Percentiles rank a stretch among this genome's conserved stretches.
Conservation (phyloP, 2,797 vertebrate species). For the Peromyscus eremicus region DNA sequence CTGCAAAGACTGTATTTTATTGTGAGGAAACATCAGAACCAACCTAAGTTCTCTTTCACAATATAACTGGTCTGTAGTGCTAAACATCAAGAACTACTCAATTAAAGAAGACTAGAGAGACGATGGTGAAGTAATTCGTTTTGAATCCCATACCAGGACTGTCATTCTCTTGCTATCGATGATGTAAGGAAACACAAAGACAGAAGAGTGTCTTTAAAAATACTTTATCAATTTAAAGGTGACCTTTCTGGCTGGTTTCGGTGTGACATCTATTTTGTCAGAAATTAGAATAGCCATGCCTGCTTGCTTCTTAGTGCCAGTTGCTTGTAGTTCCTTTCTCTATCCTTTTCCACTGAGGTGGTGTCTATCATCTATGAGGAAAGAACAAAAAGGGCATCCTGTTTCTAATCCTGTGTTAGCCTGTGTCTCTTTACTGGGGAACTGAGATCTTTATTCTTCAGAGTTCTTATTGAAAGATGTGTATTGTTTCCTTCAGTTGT, state of each 20-base stretch:
- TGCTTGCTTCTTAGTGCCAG: not conserved
- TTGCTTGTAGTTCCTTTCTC: too few species aligned
- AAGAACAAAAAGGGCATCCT: not conserved
- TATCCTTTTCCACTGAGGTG: too few species aligned
- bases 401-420: not conserved
- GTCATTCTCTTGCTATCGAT: not conserved
- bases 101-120: not conserved
- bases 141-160: not conserved
- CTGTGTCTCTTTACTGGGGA: not conserved
- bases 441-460: not conserved
- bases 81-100: not conserved
- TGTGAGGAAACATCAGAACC: not conserved
- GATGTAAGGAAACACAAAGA: not conserved
- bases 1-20: not conserved
- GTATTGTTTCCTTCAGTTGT: not conserved
- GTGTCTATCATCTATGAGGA: not conserved
- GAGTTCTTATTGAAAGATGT: not conserved
- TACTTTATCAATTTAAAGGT: not conserved
- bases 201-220: not conserved
- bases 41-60: not conserved
- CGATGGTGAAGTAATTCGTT: not conserved
- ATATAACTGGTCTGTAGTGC: not conserved
- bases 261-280: not conserved
- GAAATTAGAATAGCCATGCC: not conserved
- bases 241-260: not conserved